Evolutionary conservation across 64 coral and sea anemone species (phyloP).

Genomic region (Montipora cactus): DNA sequence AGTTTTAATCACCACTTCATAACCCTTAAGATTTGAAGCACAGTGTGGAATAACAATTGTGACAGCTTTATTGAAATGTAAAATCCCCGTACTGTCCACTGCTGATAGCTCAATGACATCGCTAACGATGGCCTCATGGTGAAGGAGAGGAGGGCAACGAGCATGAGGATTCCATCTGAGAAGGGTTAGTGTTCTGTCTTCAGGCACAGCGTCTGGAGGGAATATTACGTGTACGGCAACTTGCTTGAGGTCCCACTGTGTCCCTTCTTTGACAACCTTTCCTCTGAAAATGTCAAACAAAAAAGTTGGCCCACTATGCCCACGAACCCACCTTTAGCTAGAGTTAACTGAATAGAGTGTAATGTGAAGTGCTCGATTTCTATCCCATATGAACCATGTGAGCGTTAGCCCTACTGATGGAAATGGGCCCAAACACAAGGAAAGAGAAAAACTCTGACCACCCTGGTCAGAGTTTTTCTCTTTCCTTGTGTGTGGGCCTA

Average conservation of each 20-base stretch:
- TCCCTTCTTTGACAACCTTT: not conserved
- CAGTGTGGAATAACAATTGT: not conserved
- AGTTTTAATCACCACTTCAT: slow-evolving; percentile 8
- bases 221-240: not conserved
- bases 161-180: not conserved
- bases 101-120: not conserved
- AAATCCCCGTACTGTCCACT: not conserved
- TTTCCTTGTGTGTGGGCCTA: no score
- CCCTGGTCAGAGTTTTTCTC: no score
- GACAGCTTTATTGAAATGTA: slow-evolving; percentile 6
- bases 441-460: no score
- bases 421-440: no score
- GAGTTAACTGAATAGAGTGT: no score
- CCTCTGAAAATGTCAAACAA: not conserved
- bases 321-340: no score
- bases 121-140: slow-evolving; percentile 14
- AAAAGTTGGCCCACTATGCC: no score
- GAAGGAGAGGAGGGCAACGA: not conserved
- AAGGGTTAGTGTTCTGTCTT: not conserved
- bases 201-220: not conserved
- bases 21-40: not conserved
- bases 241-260: not conserved
- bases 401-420: no score
- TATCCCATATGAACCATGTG: no score
- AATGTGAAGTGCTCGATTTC: no score